Conservation (phyloP, 2,888 invertebrate genomes). For the Dascillus cervinus region DNA sequence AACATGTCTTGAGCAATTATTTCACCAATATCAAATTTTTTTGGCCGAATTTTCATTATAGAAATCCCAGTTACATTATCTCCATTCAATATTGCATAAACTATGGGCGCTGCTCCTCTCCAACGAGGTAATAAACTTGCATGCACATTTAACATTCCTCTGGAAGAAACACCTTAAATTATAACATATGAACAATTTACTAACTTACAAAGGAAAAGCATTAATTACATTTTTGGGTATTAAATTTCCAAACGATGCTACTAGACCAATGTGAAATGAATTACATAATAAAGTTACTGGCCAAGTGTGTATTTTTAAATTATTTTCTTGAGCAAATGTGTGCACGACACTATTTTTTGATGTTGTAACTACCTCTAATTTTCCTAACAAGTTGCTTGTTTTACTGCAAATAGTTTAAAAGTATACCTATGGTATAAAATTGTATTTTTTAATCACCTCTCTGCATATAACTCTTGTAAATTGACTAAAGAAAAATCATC, state of each 20-base stretch:
- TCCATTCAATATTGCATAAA: constrained; percentile 76
- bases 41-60: constrained; percentile 78
- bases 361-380: constrained; percentile 65
- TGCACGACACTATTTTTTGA: constrained; percentile 55
- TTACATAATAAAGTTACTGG: constrained; percentile 40
- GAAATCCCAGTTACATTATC: constrained; percentile 76
- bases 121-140: constrained; percentile 85
- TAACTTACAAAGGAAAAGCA: constrained; percentile 72
- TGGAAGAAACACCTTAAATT: constrained; percentile 37
- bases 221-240: constrained; percentile 70
- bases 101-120: constrained; percentile 90
- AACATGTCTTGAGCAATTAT: constrained; percentile 54
- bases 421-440: not conserved
- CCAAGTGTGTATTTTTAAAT: constrained; percentile 60
- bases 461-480: constrained; percentile 57
- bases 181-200: not conserved
- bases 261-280: constrained; percentile 76
- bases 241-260: constrained; percentile 90
- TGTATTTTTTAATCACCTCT: constrained; percentile 49
- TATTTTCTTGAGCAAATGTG: constrained; percentile 56
- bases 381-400: constrained; percentile 44
- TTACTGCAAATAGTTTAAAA: constrained; percentile 42
- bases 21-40: constrained; percentile 75
- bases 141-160: constrained; percentile 91
- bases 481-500: constrained; percentile 75